Percentiles rank a stretch among this genome's conserved stretches.
phyloP scores from a whole-genome alignment of 1,140 invertebrate species.

The Tetragnatha versicolor region DNA sequence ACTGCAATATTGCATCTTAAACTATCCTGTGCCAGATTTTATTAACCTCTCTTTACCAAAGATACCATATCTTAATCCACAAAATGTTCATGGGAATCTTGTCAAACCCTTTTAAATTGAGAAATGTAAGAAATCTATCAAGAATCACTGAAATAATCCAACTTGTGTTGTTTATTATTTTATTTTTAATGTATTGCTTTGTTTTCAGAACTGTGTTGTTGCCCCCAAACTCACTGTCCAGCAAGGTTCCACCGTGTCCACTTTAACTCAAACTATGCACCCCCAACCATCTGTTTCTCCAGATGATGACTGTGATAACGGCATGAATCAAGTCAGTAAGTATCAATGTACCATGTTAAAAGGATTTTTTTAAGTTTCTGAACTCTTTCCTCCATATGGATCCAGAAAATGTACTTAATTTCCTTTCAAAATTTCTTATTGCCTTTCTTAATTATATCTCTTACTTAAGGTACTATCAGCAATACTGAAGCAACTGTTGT shows the following conservation, averaged over 20 bases:
- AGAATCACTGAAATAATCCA: too few species aligned
- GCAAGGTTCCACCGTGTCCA: conserved; percentile 43
- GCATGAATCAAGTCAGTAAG: conserved; percentile 40
- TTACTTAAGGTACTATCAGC: conserved; percentile 76
- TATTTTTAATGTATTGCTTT: too few species aligned
- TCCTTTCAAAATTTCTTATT: neutral
- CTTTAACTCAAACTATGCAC: conserved; percentile 48
- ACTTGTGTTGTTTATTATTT: too few species aligned
- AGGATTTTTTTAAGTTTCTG: neutral
- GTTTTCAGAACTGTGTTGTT: conserved; percentile 33
- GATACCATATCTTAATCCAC: too few species aligned
- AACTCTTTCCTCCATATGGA: neutral
- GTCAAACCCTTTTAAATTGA: too few species aligned
- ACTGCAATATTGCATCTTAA: too few species aligned
- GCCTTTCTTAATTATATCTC: neutral
- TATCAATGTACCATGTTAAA: neutral
- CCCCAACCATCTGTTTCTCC: conserved; percentile 48
- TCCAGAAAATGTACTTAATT: too few species aligned
- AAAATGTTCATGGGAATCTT: too few species aligned
- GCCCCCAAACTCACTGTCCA: conserved; percentile 18
- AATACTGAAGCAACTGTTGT: conserved; percentile 92
- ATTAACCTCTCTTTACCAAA: too few species aligned
- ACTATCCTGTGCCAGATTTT: too few species aligned
- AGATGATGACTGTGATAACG: conserved; percentile 52
- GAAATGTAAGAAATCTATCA: too few species aligned